These are phyloP conservation scores for Platycheirus rosarum DNA, from an alignment of 2,888 invertebrate species.

Conservation along the genomic window DNA sequence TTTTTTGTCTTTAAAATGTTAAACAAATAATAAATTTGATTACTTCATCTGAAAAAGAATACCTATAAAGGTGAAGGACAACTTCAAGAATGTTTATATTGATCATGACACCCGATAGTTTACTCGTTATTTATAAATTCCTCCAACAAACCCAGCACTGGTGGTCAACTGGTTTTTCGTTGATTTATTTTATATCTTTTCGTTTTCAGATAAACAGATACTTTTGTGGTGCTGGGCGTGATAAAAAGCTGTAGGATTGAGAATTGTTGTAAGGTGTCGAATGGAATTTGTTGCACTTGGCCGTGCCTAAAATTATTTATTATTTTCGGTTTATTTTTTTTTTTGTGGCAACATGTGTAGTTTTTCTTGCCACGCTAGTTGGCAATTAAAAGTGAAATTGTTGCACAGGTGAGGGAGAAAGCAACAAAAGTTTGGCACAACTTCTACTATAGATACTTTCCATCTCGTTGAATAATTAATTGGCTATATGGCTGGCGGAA, in stretches of 20 bases:
- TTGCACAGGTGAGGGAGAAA: constrained; percentile 67
- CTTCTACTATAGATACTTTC: constrained; percentile 54
- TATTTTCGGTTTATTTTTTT: constrained; percentile 2
- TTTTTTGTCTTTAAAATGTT: constrained; percentile 5
- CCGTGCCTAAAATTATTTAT: constrained; percentile 29
- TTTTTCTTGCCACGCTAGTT: constrained; percentile 39
- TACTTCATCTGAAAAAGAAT: constrained; percentile 44
- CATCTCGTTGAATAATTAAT: constrained; percentile 67
- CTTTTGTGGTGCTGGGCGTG: neutral
- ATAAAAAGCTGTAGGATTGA: constrained; percentile 4
- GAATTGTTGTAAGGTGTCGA: constrained; percentile 7
- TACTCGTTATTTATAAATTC: constrained; percentile 61
- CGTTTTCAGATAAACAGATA: constrained; percentile 15
- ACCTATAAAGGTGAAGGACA: constrained; percentile 63
- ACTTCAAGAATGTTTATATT: constrained; percentile 35
- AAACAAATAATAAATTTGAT: constrained; percentile 22
- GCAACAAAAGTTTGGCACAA: constrained; percentile 62
- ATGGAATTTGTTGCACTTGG: constrained; percentile 59
- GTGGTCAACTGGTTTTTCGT: constrained; percentile 45
- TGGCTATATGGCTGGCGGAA: constrained; percentile 26
- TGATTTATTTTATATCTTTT: constrained; percentile 45
- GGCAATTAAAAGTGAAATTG: constrained; percentile 73
- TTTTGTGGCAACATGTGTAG: neutral
- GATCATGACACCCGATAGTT: constrained; percentile 36
- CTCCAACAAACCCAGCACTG: constrained; percentile 15